Percentiles rank a stretch among this genome's conserved stretches.
These are phyloP conservation scores for Gallinago undulata DNA, from an alignment of 2,113 vertebrate genomes.

Conservation along the genomic window DNA sequence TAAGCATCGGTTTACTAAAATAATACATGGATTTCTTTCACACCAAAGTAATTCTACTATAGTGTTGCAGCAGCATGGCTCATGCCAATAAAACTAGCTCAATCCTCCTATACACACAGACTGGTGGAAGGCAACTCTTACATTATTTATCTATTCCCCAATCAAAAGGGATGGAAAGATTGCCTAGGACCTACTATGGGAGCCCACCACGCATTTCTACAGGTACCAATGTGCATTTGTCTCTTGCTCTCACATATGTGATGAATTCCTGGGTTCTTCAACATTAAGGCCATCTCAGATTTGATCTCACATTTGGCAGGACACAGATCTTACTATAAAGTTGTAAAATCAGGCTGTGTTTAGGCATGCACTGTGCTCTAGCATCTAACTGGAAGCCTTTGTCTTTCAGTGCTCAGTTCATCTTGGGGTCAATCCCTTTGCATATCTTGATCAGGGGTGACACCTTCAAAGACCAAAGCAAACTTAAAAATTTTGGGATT, in stretches of 20 bases:
- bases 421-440: not conserved
- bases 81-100: not conserved
- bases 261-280: not conserved
- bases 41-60: not conserved
- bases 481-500: not conserved
- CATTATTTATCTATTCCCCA: not conserved
- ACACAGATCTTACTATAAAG: not conserved
- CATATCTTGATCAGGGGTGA: not conserved
- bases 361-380: not conserved
- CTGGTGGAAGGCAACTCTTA: not conserved
- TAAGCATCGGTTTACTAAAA: not conserved
- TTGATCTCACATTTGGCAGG: not conserved
- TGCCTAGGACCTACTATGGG: not conserved
- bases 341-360: not conserved
- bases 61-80: not conserved
- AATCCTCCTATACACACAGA: not conserved
- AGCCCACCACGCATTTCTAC: not conserved
- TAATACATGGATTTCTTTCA: not conserved
- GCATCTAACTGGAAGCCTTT: not conserved
- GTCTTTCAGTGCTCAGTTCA: not conserved
- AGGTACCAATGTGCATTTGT: not conserved
- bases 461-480: not conserved
- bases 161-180: not conserved
- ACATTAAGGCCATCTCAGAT: not conserved
- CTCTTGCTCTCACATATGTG: not conserved